A percentile compares a stretch with the other conserved stretches of the same genome.
Conservation (phyloP, 2,113 vertebrate species). For the Lophius piscatorius region DNA sequence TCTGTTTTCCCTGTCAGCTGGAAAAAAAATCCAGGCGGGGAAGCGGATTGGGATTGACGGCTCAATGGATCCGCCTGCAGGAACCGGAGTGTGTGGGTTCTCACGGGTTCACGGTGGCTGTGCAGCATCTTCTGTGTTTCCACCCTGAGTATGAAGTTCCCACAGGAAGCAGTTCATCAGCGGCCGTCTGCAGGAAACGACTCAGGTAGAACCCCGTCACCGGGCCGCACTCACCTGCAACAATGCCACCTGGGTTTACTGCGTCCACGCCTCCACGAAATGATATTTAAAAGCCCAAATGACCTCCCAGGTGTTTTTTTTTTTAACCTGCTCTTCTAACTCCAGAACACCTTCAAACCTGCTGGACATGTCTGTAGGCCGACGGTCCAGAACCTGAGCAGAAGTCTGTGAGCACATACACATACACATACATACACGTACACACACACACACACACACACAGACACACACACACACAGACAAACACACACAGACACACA, state of each 20-base stretch:
- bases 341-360: too few species aligned
- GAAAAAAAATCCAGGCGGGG: neutral
- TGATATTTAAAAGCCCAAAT: too few species aligned
- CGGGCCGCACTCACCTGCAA: too few species aligned
- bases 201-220: too few species aligned
- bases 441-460: neutral
- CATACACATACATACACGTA: neutral
- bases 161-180: conserved; percentile 33
- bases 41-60: conserved; percentile 33
- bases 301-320: too few species aligned
- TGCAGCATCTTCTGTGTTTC: neutral
- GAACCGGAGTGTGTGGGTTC: conserved; percentile 22
- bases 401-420: too few species aligned
- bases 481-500: neutral
- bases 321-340: too few species aligned
- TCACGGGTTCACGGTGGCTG: conserved; percentile 4
- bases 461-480: neutral
- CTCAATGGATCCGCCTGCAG: conserved; percentile 41
- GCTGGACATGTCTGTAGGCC: too few species aligned
- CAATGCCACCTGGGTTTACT: too few species aligned
- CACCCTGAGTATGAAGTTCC: neutral
- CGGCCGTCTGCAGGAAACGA: neutral
- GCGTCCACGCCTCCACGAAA: neutral
- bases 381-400: too few species aligned
- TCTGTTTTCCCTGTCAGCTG: conserved; percentile 2